Evolutionary conservation across 2,888 invertebrate species (phyloP), one percentile per base, ranked within the genome.

Genomic region (Drosophila aldrichi): DNA sequence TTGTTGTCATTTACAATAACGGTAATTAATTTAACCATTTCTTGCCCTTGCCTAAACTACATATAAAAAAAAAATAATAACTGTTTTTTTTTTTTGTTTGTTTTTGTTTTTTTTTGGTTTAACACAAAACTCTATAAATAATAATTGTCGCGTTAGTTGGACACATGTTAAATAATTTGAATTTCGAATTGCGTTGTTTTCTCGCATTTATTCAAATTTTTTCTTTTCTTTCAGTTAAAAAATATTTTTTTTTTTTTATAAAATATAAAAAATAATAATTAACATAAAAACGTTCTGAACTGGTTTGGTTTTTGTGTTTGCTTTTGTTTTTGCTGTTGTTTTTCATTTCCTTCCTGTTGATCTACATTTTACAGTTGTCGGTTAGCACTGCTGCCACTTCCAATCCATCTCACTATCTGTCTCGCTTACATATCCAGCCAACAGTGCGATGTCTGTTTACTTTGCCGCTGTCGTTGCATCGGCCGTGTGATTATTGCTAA

Each of bases 241-340:
- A 77, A 72, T 62, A 55, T 56, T 64, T 59, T 62, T 56, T 64
- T 59, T 62, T 61, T 66, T 67, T 56, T 64, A 64, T 78, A 62
- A 80, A 69, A 82, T 89, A 76, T 84, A 89, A 78, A 78, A 80
- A 89, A 77, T 89, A 85, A 85, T 74, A 90, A 87, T 83, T 87
- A 90, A 86, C 88, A 90, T 90, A 90, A 90, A 77, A 76, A 75
- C 77, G 76, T 86, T 86, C 89, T 83, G 85, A 86, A 86, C 85
- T 86, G 89, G 90, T 90, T 86, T 86, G 90, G 88, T 90, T 87
- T 88, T 67, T 66, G 57, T 79, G 61, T 70, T 77, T 66, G 12
- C 58, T 59, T 70, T 60, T 70, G 20, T 61, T 57, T 62, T 66
- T 43, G 46, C 56, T 63, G 49, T 36, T 62, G 46, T 56, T 67